These are phyloP conservation scores for Semibalanus balanoides DNA, from an alignment of 1,140 invertebrate species.

Conservation along the genomic window DNA sequence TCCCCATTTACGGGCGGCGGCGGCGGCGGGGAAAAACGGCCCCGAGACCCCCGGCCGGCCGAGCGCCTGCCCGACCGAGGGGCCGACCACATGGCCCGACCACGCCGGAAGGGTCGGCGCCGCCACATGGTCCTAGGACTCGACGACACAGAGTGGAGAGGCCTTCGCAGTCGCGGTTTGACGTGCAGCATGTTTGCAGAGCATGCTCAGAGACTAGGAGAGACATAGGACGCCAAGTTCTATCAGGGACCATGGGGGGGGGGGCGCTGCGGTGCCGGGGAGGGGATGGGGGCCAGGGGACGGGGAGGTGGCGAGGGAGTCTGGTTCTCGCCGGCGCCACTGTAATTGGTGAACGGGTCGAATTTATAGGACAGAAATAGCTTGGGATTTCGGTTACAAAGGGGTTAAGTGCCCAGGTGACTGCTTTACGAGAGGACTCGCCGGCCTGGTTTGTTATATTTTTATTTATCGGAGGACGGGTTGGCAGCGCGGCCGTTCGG, in stretches of 20 bases:
- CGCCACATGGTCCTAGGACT: too few relatives aligned
- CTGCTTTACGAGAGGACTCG: neutral
- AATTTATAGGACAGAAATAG: slow-evolving; percentile 2
- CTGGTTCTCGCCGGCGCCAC: neutral
- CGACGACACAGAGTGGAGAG: too few relatives aligned
- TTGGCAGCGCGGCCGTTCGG: neutral
- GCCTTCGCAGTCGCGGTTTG: too few relatives aligned
- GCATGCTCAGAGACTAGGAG: too few relatives aligned
- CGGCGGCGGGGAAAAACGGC: neutral
- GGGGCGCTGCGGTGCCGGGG: too few relatives aligned
- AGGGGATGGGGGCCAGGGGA: neutral
- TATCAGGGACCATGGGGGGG: neutral
- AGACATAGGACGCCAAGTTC: neutral
- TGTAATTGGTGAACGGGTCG: neutral
- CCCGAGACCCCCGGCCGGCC: too few relatives aligned
- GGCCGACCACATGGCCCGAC: too few relatives aligned
- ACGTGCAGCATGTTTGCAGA: neutral
- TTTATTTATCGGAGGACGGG: neutral
- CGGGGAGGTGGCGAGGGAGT: neutral
- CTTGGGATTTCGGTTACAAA: neutral
- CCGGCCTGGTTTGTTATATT: neutral
- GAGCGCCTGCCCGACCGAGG: too few relatives aligned
- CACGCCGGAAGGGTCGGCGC: too few relatives aligned
- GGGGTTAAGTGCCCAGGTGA: neutral
- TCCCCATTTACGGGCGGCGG: neutral